These are phyloP conservation scores for human (Homo sapiens) DNA, from an alignment of 2,113 vertebrate species.

Conservation along the genomic window GRCh38 chr13:106706501-106707000, in stretches of 20 bases:
- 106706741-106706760: not conserved
- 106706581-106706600: not conserved
- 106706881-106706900: too few species aligned
- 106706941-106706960: not conserved
- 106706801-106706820: not conserved
- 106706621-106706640: not conserved
- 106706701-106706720: fast-evolving
- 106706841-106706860: not conserved
- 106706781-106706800: not conserved
- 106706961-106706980: not conserved
- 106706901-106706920: too few species aligned
- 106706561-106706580: not conserved
- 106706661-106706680: not conserved
- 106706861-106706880: not conserved
- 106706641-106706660: not conserved
- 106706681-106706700: too few species aligned
- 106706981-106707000: not conserved
- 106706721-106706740: not conserved
- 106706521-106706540: not conserved
- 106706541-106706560: conserved; percentile 17
- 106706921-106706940: not conserved
- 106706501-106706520: not conserved
- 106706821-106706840: fast-evolving
- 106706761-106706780: not conserved
- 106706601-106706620: not conserved